A percentile compares a stretch with the other conserved stretches of the same genome.
phyloP scores from a whole-genome alignment of 2,113 vertebrate species.

The Antigone vipio region DNA sequence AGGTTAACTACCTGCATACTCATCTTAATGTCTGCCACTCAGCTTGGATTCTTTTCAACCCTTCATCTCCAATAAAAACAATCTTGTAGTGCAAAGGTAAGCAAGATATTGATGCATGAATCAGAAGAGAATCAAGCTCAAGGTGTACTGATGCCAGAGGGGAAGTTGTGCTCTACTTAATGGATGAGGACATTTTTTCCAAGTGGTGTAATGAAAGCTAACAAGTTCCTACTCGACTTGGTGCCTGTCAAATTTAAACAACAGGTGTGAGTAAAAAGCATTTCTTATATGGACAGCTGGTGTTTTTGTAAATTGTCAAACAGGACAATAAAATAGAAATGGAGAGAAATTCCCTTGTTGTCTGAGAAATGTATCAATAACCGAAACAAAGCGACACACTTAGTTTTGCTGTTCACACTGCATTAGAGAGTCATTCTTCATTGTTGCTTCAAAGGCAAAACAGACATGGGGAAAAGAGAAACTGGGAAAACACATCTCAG shows the following conservation, averaged over 20 bases:
- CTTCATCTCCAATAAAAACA: neutral
- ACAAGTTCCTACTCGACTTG: neutral
- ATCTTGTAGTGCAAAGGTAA: neutral
- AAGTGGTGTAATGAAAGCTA: neutral
- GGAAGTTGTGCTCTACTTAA: neutral
- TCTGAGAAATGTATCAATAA: neutral
- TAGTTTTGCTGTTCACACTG: neutral
- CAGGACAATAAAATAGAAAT: neutral
- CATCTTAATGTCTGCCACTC: neutral
- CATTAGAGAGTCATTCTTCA: neutral
- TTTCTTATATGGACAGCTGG: neutral
- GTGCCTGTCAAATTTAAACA: neutral
- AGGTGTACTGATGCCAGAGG: neutral
- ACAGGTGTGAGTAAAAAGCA: neutral
- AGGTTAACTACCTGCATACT: neutral
- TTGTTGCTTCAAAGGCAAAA: neutral
- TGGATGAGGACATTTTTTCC: neutral
- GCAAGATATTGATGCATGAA: neutral
- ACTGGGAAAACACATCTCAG: neutral
- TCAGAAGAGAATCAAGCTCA: neutral
- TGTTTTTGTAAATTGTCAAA: neutral
- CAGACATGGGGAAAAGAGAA: neutral
- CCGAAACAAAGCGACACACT: neutral
- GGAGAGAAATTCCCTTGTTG: neutral
- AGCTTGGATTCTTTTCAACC: neutral